Evolutionary conservation across 2,797 vertebrate species (phyloP).

Genomic region (Vipera ursinii): DNA sequence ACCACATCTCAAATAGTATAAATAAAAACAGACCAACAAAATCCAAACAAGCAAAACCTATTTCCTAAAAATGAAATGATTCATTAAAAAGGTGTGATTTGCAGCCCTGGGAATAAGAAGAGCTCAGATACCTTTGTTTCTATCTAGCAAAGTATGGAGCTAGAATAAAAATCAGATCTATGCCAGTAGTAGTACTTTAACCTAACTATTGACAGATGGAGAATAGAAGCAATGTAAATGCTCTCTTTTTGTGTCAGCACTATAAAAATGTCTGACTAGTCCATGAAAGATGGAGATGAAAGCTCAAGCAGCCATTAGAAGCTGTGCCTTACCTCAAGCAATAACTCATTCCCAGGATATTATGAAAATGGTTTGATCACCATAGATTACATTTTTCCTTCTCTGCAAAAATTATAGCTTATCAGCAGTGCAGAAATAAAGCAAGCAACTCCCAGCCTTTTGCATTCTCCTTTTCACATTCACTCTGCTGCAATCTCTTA

Average conservation of each 20-base stretch:
- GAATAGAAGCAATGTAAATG: slow-evolving; percentile 69
- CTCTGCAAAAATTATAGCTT: slow-evolving; percentile 74
- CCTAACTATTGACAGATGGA: slow-evolving; percentile 76
- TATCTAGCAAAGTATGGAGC: slow-evolving; percentile 25
- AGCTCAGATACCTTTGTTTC: slow-evolving; percentile 30
- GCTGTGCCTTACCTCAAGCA: slow-evolving; percentile 62
- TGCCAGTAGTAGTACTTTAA: slow-evolving; percentile 62
- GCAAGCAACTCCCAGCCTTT: slow-evolving; percentile 65
- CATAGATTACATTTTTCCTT: slow-evolving; percentile 67
- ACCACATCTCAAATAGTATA: slow-evolving; percentile 29
- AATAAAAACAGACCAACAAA: slow-evolving; percentile 46
- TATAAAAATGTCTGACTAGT: slow-evolving; percentile 72
- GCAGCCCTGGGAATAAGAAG: slow-evolving; percentile 36
- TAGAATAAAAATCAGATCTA: slow-evolving; percentile 67
- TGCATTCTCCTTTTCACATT: slow-evolving; percentile 26
- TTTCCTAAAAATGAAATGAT: slow-evolving; percentile 51
- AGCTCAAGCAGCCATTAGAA: slow-evolving; percentile 70
- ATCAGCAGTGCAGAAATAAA: slow-evolving; percentile 72
- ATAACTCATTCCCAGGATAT: slow-evolving; percentile 72
- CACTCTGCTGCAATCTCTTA: slow-evolving; percentile 59
- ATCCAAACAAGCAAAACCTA: slow-evolving; percentile 40
- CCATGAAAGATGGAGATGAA: slow-evolving; percentile 74
- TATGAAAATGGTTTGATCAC: slow-evolving; percentile 76
- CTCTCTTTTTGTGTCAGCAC: slow-evolving; percentile 74
- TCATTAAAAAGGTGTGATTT: slow-evolving; percentile 43